phyloP scores from a whole-genome alignment of 2,888 invertebrate genomes.

The Psylliodes chrysocephalus region DNA sequence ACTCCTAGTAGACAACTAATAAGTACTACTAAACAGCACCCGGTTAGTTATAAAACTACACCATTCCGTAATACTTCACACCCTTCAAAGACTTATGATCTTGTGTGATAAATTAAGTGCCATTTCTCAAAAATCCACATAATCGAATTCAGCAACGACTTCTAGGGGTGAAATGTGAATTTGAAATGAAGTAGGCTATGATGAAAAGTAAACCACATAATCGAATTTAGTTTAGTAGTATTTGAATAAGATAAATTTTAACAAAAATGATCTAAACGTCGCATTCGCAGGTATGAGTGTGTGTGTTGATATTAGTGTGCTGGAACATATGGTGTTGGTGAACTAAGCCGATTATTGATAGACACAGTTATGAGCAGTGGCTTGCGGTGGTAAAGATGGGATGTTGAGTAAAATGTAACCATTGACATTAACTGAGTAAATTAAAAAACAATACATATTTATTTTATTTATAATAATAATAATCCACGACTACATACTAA shows the following conservation, averaged over 20 bases:
- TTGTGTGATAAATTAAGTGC: slow-evolving; percentile 18
- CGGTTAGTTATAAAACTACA: too few relatives aligned
- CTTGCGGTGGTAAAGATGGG: too few relatives aligned
- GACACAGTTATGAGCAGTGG: slow-evolving; percentile 28
- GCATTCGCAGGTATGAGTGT: slow-evolving; percentile 43
- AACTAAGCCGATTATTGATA: slow-evolving; percentile 54
- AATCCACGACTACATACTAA: too few relatives aligned
- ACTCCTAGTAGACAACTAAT: too few relatives aligned
- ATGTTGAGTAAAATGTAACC: too few relatives aligned
- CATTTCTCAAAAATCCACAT: slow-evolving; percentile 23
- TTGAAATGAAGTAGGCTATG: slow-evolving; percentile 35
- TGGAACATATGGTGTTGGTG: slow-evolving; percentile 52
- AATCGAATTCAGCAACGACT: slow-evolving; percentile 20
- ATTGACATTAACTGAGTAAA: too few relatives aligned
- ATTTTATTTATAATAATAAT: too few relatives aligned
- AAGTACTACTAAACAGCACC: too few relatives aligned
- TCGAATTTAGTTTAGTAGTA: slow-evolving; percentile 43
- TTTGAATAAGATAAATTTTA: slow-evolving; percentile 49
- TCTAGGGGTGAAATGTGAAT: slow-evolving; percentile 33
- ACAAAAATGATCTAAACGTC: slow-evolving; percentile 21
- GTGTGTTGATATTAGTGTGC: slow-evolving; percentile 29
- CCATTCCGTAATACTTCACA: too few relatives aligned
- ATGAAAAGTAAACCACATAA: slow-evolving; percentile 39
- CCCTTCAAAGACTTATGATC: too few relatives aligned
- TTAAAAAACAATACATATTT: too few relatives aligned